These are phyloP conservation scores for Sylvicapra grimmia DNA, from an alignment of 2,113 vertebrate genomes.

Conservation along the genomic window DNA sequence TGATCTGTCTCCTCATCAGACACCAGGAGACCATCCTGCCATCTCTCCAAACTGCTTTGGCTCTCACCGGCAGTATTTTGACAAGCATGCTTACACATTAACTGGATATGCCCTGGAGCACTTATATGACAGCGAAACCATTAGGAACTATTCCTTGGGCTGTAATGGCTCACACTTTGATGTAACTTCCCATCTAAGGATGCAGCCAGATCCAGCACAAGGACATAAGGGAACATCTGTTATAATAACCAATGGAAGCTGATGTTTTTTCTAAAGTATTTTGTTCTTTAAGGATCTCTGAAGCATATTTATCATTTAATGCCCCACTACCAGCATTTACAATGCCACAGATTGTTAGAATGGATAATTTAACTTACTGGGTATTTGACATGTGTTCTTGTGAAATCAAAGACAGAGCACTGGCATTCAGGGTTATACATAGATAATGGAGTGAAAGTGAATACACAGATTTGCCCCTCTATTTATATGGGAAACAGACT, in stretches of 20 bases:
- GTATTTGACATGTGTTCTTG: slow-evolving; percentile 64
- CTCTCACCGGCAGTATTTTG: slow-evolving; percentile 89
- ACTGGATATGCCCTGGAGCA: slow-evolving; percentile 95
- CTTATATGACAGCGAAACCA: slow-evolving; percentile 91
- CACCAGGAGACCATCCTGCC: slow-evolving; percentile 81
- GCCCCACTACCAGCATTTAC: slow-evolving; percentile 77
- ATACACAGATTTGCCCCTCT: slow-evolving; percentile 30
- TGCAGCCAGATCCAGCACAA: slow-evolving; percentile 89
- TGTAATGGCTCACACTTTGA: slow-evolving; percentile 90
- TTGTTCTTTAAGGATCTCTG: slow-evolving; percentile 75
- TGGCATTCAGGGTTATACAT: slow-evolving; percentile 59
- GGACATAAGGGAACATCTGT: slow-evolving; percentile 96
- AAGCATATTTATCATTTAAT: slow-evolving; percentile 76
- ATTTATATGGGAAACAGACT: slow-evolving; percentile 39
- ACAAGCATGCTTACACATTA: slow-evolving; percentile 94
- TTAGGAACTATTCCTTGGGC: slow-evolving; percentile 90
- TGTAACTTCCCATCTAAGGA: slow-evolving; percentile 92
- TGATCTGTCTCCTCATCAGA: slow-evolving; percentile 87
- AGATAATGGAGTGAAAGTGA: slow-evolving; percentile 56
- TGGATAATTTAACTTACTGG: slow-evolving; percentile 65
- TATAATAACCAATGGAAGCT: slow-evolving; percentile 98
- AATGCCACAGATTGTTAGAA: slow-evolving; percentile 76
- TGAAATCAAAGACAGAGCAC: slow-evolving; percentile 46
- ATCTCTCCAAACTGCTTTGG: slow-evolving; percentile 89
- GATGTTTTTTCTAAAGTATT: slow-evolving; percentile 77